Evolutionary conservation across 2,888 invertebrate species (phyloP), one percentile per base, ranked within the genome.

Genomic region (Philaethria dido): DNA sequence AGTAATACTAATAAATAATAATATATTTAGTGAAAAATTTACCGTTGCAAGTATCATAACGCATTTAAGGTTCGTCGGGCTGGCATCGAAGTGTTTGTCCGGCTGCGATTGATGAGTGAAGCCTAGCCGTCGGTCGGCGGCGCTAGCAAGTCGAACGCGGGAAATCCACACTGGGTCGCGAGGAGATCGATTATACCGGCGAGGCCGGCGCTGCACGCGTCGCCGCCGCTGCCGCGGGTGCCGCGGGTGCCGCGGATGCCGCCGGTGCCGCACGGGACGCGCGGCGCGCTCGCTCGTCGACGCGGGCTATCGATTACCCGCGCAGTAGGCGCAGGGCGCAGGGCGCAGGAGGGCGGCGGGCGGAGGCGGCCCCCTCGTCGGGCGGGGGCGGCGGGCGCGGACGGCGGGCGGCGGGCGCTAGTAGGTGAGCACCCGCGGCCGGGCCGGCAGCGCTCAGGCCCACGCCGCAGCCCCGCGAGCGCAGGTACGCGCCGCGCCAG

Each of bases 331-430:
- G 22, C 22, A 50, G 22, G 11, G 9, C n/a, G 14, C 22, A 22
- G 14, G 39, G 20, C 20, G 45, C 42, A 59, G 74, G 71, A 52
- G 72, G 83, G 81, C 80, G 80, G 82, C 73, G 77, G 61, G 69
- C 55, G 68, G 66, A 76, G 77, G 79, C 78, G 79, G 74, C 75
- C 77, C 78, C 77, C 79, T 57, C 61, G 67, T 67, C 68, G 71
- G 60, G 82, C 86, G 39, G 13, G 50, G 25, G 50, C 25, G 50
- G 48, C 48, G 48, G 44, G 52, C 29, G 50, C 14, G 25, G 44
- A 8, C 44, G 44, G 44, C 18, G 11, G 45, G 84, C 87, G 84
- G 82, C 83, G 83, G 87, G 74, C 78, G 75, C 75, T 73, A 77
- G 75, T 76, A 74, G 74, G 75, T 75, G 72, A 72, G 74, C 72